phyloP scores from a whole-genome alignment of 2,888 invertebrate species.

The Ferdinandea cuprea region DNA sequence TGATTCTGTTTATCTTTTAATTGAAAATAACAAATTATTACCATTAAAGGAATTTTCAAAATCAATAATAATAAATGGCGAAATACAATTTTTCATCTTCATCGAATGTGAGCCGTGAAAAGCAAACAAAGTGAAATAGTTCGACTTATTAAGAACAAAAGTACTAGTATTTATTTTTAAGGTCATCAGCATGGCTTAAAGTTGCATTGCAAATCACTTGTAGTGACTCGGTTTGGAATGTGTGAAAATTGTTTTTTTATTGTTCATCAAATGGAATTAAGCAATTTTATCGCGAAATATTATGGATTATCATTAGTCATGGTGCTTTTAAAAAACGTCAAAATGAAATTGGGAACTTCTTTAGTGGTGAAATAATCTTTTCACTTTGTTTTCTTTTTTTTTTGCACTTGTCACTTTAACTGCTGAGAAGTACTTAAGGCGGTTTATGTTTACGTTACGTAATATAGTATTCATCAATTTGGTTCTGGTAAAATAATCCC shows the following conservation, averaged over 20 bases:
- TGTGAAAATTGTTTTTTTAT: conserved; percentile 11
- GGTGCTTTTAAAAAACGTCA: conserved; percentile 6
- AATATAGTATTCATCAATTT: too few relatives aligned
- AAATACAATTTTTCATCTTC: not conserved
- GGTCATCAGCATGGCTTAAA: conserved; percentile 33
- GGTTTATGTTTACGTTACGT: too few relatives aligned
- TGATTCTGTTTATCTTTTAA: conserved; percentile 20
- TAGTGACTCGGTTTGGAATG: conserved; percentile 12
- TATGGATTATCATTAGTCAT: conserved; percentile 32
- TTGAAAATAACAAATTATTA: not conserved
- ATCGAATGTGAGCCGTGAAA: not conserved
- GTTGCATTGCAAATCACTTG: conserved; percentile 35
- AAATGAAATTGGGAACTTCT: conserved; percentile 8
- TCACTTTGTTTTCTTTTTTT: not conserved
- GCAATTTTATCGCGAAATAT: conserved; percentile 6
- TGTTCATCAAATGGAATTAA: conserved; percentile 9
- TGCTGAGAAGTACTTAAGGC: not conserved
- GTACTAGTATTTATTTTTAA: conserved; percentile 28
- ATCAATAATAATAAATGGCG: conserved; percentile 29
- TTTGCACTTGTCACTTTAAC: not conserved
- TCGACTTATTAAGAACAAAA: conserved; percentile 15
- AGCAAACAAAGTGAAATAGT: conserved; percentile 16
- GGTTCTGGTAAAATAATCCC: too few relatives aligned
- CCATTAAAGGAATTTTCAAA: conserved; percentile 12
- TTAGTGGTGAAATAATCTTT: not conserved